Conservation (phyloP, 1,140 invertebrate species). For the Oryzaephilus surinamensis region DNA sequence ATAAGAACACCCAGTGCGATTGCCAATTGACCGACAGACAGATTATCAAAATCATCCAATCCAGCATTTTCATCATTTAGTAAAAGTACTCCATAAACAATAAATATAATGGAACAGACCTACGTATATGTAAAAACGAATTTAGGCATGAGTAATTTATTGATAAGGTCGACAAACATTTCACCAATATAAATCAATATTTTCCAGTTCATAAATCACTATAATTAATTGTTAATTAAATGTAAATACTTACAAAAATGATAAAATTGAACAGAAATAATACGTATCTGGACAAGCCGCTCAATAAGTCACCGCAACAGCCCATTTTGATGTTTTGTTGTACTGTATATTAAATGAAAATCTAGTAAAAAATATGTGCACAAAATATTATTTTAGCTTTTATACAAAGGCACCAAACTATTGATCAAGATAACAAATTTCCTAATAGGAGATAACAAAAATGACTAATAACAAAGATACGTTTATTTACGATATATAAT, state of each 20-base stretch:
- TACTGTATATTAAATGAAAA: no score
- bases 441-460: no score
- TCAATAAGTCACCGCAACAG: neutral
- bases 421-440: no score
- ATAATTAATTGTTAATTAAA: neutral
- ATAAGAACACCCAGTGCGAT: slow-evolving; percentile 69
- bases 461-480: no score
- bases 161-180: neutral
- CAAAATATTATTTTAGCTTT: no score
- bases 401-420: no score
- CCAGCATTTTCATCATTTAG: slow-evolving; percentile 51
- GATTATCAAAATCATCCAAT: slow-evolving; percentile 52
- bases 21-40: slow-evolving; percentile 59
- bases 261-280: slow-evolving; percentile 7
- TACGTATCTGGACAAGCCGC: slow-evolving; percentile 3
- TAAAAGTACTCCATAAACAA: slow-evolving; percentile 55
- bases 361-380: no score
- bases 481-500: no score
- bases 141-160: neutral
- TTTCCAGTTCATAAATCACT: no score
- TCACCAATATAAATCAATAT: neutral
- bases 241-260: slow-evolving; percentile 4
- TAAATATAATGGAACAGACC: slow-evolving; percentile 35
- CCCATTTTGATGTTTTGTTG: slow-evolving; percentile 4
- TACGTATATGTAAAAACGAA: slow-evolving; percentile 5